Evolutionary conservation across 1,140 invertebrate genomes (phyloP), one percentile per base, ranked within the genome.

Genomic region (Oedothorax gibbosus): DNA sequence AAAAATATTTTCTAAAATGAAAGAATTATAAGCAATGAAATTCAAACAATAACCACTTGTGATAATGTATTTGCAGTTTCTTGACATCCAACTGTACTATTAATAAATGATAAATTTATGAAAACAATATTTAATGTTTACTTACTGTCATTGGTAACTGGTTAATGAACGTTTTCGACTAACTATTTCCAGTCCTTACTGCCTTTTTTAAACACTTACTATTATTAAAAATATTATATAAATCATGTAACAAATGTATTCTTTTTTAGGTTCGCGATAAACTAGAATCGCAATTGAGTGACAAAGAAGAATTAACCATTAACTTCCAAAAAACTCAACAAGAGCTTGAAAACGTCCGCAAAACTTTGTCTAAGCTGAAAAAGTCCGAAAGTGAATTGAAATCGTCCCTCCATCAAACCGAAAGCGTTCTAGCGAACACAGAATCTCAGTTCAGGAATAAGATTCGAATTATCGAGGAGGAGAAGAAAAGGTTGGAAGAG

Each of bases 361-460:
- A 87, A 57, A 86, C 89, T n/a, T 86, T 91, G 11, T 88, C 89
- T 64, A 89, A 90, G 73, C 79, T 90, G 57, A 89, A 90, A 84
- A 86, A 87, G 15, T 87, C 87, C 2, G 88, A 89, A 80, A 86
- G 75, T 53, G 79, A 86, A 57, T 80, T 89, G 35, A 77, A 83
- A 60, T 86, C 87, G 15, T 85, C 88, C 15, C 78, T 89, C 14
- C 82, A 88, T n/a, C 85, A 88, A 51, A 85, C 87, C 8, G 87
- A 88, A 60, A 81, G 72, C 14, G 79, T 87, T 49, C 51, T 86
- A 14, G 69, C 76, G 11, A 88, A 87, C 14, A 87, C 21, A 86
- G 87, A 87, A 50, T 20, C 21, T 12, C 77, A 86, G 14, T 53
- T 87, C 80, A 56, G 75, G 15, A 65, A 54, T 50, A 84, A 81